Evolutionary conservation across 2,888 invertebrate genomes (phyloP), one percentile per base, ranked within the genome.

Genomic region (Glaucopsyche alexis): DNA sequence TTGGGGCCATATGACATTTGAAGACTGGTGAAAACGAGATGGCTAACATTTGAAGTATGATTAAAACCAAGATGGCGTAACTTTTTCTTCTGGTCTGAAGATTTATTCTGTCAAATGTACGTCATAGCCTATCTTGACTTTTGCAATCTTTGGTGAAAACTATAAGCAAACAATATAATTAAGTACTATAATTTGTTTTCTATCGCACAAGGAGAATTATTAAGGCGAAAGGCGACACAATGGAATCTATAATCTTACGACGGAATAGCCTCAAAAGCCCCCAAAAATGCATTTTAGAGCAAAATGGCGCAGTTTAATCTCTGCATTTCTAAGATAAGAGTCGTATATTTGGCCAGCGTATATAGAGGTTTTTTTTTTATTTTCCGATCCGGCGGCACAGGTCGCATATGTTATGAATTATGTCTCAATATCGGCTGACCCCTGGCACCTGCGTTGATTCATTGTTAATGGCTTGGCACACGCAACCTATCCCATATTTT

Each of bases 401-500:
- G 69, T 69, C 69, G 69, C 69, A 47, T 49, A 47, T 67, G 72
- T 72, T 72, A 65, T 83, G 86, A 90, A 84, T 89, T 90, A 90
- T 90, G 86, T 85, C 86, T 89, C 85, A 90, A 89, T 90, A 89
- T 87, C 81, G 81, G 80, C 74, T 79, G 83, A 82, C 84, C 85
- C 85, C 82, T 81, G 81, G 81, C 84, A 83, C 84, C 85, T 84
- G 83, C 81, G 84, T 87, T 85, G 86, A 87, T 85, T 84, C 83
- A 82, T 81, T 81, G 82, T 80, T 85, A 84, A 87, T 83, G 80
- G 82, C 78, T 78, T 76, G 77, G 77, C 80, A 81, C 88, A 87
- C 84, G 88, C 83, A 55, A 84, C 77, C 76, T 73, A 75, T 74
- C 70, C 49, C 52, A 71, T 76, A 76, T 75, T 77, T 79, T 73